These are phyloP conservation scores for Cerastoderma edule DNA, from an alignment of 2,888 invertebrate genomes.

Conservation along the genomic window DNA sequence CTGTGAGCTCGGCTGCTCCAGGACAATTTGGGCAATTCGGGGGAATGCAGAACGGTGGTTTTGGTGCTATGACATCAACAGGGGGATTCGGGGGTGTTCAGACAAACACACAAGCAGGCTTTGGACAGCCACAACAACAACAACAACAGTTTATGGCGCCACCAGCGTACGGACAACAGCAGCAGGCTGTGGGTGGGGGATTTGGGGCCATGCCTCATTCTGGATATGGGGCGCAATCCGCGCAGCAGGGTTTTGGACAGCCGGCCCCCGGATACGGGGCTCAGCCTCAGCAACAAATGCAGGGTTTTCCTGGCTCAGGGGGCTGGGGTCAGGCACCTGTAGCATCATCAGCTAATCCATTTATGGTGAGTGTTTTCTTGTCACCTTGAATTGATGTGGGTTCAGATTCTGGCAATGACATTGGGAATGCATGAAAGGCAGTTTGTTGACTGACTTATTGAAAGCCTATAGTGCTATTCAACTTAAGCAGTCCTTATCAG, in stretches of 20 bases:
- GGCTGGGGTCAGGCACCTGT: conserved; percentile 21
- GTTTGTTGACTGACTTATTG: too few species aligned
- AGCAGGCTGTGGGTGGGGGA: conserved; percentile 34
- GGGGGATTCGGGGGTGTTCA: conserved; percentile 46
- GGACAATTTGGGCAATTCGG: conserved; percentile 53
- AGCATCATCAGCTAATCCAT: conserved; percentile 70
- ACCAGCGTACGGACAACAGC: conserved; percentile 53
- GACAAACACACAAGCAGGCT: conserved; percentile 33
- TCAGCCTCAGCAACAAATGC: conserved; percentile 51
- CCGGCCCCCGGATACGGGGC: conserved; percentile 31
- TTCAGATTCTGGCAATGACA: too few species aligned
- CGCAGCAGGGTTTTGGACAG: conserved; percentile 36
- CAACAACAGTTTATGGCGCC: conserved; percentile 37
- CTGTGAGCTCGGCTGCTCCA: conserved; percentile 42
- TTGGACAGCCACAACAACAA: conserved; percentile 26
- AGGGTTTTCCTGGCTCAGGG: too few species aligned
- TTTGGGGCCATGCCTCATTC: conserved; percentile 38
- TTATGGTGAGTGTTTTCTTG: conserved; percentile 75
- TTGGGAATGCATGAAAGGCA: too few species aligned
- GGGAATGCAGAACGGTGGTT: conserved; percentile 73
- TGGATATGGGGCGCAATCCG: conserved; percentile 33
- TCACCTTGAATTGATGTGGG: too few species aligned
- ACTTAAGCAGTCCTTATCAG: too few species aligned
- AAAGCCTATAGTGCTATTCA: too few species aligned
- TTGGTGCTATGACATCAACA: conserved; percentile 57